Base-by-base conservation (phyloP, 2,113 vertebrate genomes). In the Elephantulus edwardii region DNA sequence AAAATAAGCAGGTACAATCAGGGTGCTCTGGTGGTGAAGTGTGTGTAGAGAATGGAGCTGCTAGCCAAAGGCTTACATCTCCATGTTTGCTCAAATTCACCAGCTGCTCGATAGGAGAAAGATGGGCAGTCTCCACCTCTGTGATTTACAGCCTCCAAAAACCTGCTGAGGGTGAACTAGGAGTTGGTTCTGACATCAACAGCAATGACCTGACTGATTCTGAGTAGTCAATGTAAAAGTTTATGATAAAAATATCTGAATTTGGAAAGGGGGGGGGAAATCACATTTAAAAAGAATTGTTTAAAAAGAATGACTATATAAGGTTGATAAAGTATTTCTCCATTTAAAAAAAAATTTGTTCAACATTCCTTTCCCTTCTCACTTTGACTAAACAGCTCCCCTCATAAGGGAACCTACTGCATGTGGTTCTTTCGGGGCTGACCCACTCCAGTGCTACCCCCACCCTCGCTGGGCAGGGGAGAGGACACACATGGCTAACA, bases 381-480 rank as follows among this genome's bases (percentile, higher is more conserved):
- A 13, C 30, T 6, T 3, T 42, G 35, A 77, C 5, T 26, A 48
- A 22, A 64, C 2, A 6, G 8, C 12, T 68, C 24, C 60, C 62
- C 40, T 54, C 46, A 17, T 40, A 77, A 20, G 38, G 40, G 62
- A 66, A 3, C 22, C 14, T 33, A 6, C 33, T 13, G 17, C 33
- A 5, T 1, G 9, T 33, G 50, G 35, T 33, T 82, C 54, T 26
- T 20, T 64, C 30, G n/a, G 42, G n/a, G 22, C 26, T 40, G 68
- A 26, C 7, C 35, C 44, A 8, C 4, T 5, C 22, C 8, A 2
- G 10, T 8, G 1, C 20, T 19, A 3, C 24, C 19, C 52, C 38
- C 16, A 33, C 2, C n/a, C 19, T 11, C 1, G 0, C 40, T 30
- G 20, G 48, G 33, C 19, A 0, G 4, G 24, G 14, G 35, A 12